phyloP scores from a whole-genome alignment of 2,888 invertebrate genomes.

The Rotaria sp. region DNA sequence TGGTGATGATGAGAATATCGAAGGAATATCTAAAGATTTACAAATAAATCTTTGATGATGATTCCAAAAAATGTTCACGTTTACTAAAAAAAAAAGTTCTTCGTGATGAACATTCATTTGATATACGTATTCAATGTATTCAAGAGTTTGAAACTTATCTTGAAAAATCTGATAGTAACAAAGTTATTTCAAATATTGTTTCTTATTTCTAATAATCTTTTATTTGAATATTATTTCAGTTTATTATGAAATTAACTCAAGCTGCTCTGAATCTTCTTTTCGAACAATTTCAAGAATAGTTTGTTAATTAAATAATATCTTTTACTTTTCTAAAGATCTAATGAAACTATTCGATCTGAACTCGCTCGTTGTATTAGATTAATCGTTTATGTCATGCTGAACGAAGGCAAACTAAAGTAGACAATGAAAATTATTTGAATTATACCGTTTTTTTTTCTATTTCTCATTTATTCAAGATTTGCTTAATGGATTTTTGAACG shows the following conservation, averaged over 20 bases:
- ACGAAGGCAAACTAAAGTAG: slow-evolving; percentile 8
- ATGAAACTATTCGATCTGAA: slow-evolving; percentile 17
- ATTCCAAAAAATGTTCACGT: slow-evolving; percentile 39
- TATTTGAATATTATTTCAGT: neutral
- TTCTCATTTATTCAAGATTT: too few relatives aligned
- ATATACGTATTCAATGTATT: slow-evolving; percentile 30
- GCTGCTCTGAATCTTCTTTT: slow-evolving; percentile 31
- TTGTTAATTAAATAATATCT: neutral
- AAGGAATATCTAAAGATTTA: slow-evolving; percentile 29
- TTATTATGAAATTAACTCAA: slow-evolving; percentile 34
- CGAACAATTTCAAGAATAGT: slow-evolving; percentile 13
- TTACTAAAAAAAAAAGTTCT: slow-evolving; percentile 37
- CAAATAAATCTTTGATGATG: slow-evolving; percentile 34
- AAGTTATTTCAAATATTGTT: neutral
- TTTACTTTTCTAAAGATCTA: neutral
- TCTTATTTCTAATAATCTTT: neutral
- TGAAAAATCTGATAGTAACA: slow-evolving; percentile 35
- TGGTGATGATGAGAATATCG: neutral
- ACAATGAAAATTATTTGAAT: too few relatives aligned
- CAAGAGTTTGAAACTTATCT: slow-evolving; percentile 33
- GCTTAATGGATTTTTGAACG: neutral
- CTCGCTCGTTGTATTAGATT: neutral
- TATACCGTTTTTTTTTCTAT: too few relatives aligned
- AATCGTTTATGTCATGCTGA: neutral
- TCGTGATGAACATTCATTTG: slow-evolving; percentile 37